A percentile compares a stretch with the other conserved stretches of the same genome.
phyloP scores from a whole-genome alignment of 2,888 invertebrate genomes.

The Nycteola revayana region DNA sequence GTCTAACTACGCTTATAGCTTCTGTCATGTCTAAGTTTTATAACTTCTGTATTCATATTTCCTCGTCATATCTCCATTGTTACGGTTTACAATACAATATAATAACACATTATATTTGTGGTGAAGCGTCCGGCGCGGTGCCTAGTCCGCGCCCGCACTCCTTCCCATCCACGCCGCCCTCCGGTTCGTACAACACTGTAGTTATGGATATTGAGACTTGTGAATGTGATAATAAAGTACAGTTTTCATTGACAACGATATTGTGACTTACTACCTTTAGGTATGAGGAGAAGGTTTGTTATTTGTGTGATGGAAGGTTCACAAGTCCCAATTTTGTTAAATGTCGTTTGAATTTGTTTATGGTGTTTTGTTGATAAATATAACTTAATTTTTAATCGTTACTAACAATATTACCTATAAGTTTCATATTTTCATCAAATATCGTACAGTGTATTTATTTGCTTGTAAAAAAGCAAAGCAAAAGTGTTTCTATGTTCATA shows the following conservation, averaged over 20 bases:
- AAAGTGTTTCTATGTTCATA: too few species aligned
- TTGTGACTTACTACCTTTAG: background rate
- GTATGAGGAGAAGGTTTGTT: too few species aligned
- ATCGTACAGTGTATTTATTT: too few species aligned
- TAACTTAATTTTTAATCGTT: too few species aligned
- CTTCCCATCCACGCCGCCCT: slow-evolving; percentile 83
- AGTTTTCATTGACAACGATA: slow-evolving; percentile 3
- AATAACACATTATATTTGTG: slow-evolving; percentile 21
- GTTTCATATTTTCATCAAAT: too few species aligned
- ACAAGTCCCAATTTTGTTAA: slow-evolving; percentile 13
- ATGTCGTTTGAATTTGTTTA: slow-evolving; percentile 23
- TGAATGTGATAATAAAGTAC: slow-evolving; percentile 14
- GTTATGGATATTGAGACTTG: slow-evolving; percentile 15
- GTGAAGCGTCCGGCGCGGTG: slow-evolving; percentile 41
- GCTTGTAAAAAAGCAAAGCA: too few species aligned
- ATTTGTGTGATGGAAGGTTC: background rate
- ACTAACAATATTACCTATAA: too few species aligned
- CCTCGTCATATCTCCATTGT: too few species aligned
- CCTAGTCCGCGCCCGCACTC: slow-evolving; percentile 69
- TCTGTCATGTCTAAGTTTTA: too few species aligned
- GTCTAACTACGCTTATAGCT: too few species aligned
- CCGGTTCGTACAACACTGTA: slow-evolving; percentile 71
- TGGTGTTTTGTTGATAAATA: too few species aligned
- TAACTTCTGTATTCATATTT: too few species aligned
- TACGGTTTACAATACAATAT: background rate